Evolutionary conservation across 30 jellyfish, hydroid and myxozoan genomes (phyloP).

Genomic region (Cassiopea andromeda): DNA sequence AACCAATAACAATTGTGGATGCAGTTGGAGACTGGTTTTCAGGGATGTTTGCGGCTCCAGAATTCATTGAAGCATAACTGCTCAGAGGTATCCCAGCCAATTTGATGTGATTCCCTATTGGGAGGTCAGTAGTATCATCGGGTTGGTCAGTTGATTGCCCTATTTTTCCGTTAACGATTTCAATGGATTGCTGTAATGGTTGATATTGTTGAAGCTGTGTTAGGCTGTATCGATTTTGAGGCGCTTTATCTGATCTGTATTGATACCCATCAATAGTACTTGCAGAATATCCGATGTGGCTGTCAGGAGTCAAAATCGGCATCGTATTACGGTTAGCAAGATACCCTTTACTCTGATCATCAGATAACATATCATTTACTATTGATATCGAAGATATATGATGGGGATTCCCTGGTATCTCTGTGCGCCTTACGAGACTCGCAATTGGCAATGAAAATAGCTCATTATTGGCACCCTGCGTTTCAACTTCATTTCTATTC

Average conservation of each 20-base stretch:
- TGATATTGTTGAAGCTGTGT: neutral
- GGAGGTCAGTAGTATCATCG: neutral
- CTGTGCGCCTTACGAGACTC: constrained; percentile 59
- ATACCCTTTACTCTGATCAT: constrained; percentile 18
- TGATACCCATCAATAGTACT: neutral
- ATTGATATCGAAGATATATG: constrained; percentile 60
- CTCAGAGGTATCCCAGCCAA: constrained; percentile 26
- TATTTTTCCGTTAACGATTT: neutral
- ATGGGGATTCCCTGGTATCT: constrained; percentile 57
- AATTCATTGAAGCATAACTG: neutral
- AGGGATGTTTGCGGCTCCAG: neutral
- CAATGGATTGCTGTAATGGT: neutral
- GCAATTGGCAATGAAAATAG: constrained; percentile 67
- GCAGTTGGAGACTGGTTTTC: constrained; percentile 40
- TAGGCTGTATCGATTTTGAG: neutral
- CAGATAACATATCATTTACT: constrained; percentile 63
- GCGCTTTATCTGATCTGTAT: neutral
- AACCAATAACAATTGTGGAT: constrained; percentile 29
- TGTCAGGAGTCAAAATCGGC: constrained; percentile 12
- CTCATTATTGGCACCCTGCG: constrained; percentile 12
- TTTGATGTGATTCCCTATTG: neutral
- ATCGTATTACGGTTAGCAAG: constrained; percentile 49
- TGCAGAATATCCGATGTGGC: neutral
- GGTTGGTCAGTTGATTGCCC: neutral
- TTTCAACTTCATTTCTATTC: constrained; percentile 7